phyloP scores from a whole-genome alignment of 30 jellyfish, hydroid and myxozoan genomes.

The Pseudorhiza aurosa region DNA sequence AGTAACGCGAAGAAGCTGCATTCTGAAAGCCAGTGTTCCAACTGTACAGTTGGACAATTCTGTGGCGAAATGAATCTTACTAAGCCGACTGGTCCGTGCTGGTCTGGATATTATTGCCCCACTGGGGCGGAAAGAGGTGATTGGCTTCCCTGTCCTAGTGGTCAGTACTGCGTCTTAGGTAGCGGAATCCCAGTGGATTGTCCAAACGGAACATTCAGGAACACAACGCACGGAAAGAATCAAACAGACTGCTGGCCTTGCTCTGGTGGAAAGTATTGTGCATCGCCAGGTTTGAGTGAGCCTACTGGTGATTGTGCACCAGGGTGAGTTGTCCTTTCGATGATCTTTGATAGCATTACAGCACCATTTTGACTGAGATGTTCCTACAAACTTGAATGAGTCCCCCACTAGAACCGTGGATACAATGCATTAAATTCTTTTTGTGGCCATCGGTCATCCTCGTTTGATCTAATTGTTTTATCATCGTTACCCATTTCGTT shows the following conservation, averaged over 20 bases:
- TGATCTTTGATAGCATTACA: not conserved
- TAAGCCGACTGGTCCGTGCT: conserved; percentile 86
- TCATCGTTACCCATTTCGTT: too few relatives aligned
- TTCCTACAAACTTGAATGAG: not conserved
- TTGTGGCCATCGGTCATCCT: too few relatives aligned
- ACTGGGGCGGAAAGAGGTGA: conserved; percentile 84
- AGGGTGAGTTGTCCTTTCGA: conserved; percentile 75
- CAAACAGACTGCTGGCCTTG: conserved; percentile 90
- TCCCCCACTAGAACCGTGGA: not conserved
- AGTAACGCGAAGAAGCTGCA: conserved; percentile 75
- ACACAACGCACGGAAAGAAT: conserved; percentile 86
- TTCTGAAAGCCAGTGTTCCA: conserved; percentile 75
- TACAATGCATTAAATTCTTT: too few relatives aligned
- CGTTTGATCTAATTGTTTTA: too few relatives aligned
- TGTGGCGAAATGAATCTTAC: conserved; percentile 85
- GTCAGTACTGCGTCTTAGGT: conserved; percentile 77
- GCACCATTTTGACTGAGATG: not conserved
- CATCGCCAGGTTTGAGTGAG: conserved; percentile 69
- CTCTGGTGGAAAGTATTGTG: conserved; percentile 95
- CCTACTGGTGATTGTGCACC: conserved; percentile 98
- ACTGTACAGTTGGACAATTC: conserved; percentile 90
- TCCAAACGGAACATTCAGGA: conserved; percentile 91
- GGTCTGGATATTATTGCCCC: conserved; percentile 98
- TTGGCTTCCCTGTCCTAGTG: conserved; percentile 88
- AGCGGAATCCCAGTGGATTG: conserved; percentile 69